A percentile compares a stretch with the other conserved stretches of the same genome.
These are phyloP conservation scores for Clostera curtula DNA, from an alignment of 2,888 invertebrate species.

Conservation along the genomic window DNA sequence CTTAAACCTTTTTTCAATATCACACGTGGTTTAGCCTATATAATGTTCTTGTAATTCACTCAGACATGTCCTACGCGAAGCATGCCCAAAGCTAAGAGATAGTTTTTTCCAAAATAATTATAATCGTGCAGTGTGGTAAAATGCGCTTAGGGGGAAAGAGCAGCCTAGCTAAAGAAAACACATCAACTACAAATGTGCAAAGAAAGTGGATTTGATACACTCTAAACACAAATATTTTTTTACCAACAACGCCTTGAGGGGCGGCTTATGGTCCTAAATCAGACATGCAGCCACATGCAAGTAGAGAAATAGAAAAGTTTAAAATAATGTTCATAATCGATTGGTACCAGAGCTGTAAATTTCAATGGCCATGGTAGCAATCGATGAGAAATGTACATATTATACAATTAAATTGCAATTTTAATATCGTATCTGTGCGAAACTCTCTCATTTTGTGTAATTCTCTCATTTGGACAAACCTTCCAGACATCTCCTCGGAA, in stretches of 20 bases:
- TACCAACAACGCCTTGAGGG: conserved; percentile 69
- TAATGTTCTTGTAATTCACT: conserved; percentile 1
- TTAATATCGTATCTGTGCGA: conserved; percentile 47
- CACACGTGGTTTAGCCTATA: too few relatives aligned
- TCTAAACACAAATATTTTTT: conserved; percentile 54
- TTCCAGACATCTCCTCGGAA: conserved; percentile 79
- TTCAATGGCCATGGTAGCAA: conserved; percentile 47
- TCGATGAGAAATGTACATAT: conserved; percentile 30
- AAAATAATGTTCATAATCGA: conserved; percentile 35
- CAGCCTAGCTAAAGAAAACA: conserved; percentile 72
- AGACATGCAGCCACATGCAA: conserved; percentile 73
- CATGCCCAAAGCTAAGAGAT: conserved; percentile 71
- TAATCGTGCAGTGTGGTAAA: conserved; percentile 73
- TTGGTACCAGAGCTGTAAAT: conserved; percentile 46
- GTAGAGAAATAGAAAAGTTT: conserved; percentile 55
- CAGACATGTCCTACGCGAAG: conserved; percentile 66
- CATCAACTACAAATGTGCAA: conserved; percentile 71
- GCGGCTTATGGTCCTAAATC: conserved; percentile 70
- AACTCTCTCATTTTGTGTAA: conserved; percentile 60
- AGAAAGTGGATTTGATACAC: conserved; percentile 65
- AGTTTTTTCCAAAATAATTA: conserved; percentile 65
- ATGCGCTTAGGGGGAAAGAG: conserved; percentile 70
- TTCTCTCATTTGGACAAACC: conserved; percentile 75
- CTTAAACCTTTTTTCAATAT: too few relatives aligned
- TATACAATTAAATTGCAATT: conserved; percentile 36